Conservation (phyloP, 2,888 invertebrate genomes). For the Cetonia aurata region DNA sequence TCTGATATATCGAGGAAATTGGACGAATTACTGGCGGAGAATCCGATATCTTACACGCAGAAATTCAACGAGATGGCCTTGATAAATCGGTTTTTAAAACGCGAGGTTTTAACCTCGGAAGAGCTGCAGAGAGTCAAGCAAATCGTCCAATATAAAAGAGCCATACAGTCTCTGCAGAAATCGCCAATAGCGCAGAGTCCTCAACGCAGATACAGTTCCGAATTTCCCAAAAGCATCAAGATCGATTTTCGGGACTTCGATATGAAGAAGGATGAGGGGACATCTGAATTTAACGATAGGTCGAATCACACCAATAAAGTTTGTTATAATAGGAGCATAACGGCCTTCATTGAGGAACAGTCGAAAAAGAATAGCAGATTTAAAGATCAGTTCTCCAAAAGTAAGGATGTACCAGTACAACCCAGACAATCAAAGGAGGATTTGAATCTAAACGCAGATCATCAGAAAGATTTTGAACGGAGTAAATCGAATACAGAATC, state of each 20-base stretch:
- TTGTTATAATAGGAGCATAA: constrained; percentile 37
- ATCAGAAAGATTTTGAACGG: too few species aligned
- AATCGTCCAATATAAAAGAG: constrained; percentile 50
- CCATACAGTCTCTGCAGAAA: constrained; percentile 44
- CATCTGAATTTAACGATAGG: background rate
- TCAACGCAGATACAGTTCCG: constrained; percentile 24
- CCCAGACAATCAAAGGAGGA: too few species aligned
- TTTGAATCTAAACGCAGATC: too few species aligned
- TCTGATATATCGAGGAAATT: constrained; percentile 35
- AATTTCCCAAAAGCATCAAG: constrained; percentile 35
- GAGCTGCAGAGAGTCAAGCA: constrained; percentile 49
- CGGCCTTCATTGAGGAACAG: constrained; percentile 29
- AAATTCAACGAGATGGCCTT: constrained; percentile 44
- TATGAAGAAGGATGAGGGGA: constrained; percentile 5
- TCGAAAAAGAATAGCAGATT: constrained; percentile 2
- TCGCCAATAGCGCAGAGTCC: background rate
- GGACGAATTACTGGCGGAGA: constrained; percentile 34
- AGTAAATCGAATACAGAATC: too few species aligned
- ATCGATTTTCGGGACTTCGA: constrained; percentile 43
- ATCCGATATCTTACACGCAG: constrained; percentile 41
- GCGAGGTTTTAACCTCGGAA: constrained; percentile 43
- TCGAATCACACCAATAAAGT: constrained; percentile 1
- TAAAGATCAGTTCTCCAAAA: too few species aligned
- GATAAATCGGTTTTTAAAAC: constrained; percentile 50
- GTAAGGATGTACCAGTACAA: too few species aligned